These are phyloP conservation scores for Vicugna pacos DNA, from an alignment of 2,113 vertebrate genomes.

Conservation along the genomic window DNA sequence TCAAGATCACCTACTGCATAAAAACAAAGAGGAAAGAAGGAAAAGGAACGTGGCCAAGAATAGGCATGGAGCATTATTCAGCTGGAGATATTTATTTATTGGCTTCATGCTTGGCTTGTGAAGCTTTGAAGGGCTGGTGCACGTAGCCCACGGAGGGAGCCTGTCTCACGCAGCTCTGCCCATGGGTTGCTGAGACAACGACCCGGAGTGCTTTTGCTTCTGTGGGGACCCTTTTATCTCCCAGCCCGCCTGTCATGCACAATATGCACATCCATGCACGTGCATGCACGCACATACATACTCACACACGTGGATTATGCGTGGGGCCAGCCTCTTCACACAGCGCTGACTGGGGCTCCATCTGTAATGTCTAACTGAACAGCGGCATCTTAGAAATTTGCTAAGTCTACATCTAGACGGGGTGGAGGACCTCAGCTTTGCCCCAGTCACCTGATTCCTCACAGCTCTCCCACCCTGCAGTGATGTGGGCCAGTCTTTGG, in stretches of 20 bases:
- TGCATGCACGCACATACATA: rapidly evolving
- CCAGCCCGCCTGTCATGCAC: not conserved
- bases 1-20: slow-evolving; percentile 81
- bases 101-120: slow-evolving; percentile 60
- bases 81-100: slow-evolving; percentile 65
- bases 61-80: slow-evolving; percentile 62
- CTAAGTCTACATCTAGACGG: not conserved
- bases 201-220: slow-evolving; percentile 30
- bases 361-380: not conserved
- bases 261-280: not conserved
- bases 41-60: not conserved
- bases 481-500: not conserved
- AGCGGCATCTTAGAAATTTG: not conserved
- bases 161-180: not conserved
- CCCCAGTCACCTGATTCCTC: not conserved
- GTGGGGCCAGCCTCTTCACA: not conserved
- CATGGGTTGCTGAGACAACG: not conserved
- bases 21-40: slow-evolving; percentile 70
- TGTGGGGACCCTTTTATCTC: slow-evolving; percentile 9
- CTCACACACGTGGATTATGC: too few relatives aligned
- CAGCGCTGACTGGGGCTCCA: not conserved
- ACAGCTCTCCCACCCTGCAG: not conserved
- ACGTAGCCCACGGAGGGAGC: not conserved
- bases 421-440: not conserved
- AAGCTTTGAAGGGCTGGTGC: not conserved